Conservation (phyloP, 2,113 vertebrate species). For the Tragelaphus strepsiceros region DNA sequence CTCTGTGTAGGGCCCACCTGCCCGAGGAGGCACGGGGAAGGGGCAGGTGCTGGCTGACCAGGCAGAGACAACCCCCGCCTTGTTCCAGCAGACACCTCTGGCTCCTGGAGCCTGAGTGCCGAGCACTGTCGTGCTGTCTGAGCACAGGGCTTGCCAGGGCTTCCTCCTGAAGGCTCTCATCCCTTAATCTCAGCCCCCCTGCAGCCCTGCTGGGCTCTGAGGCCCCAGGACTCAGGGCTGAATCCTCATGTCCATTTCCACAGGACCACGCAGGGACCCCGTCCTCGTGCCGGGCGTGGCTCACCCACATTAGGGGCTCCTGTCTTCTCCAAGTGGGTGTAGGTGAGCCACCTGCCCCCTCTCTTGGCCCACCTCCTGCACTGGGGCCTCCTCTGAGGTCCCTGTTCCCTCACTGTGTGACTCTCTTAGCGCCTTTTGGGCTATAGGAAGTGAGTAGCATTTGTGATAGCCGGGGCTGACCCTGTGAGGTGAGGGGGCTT, state of each 20-base stretch:
- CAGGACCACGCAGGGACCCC: fast-evolving
- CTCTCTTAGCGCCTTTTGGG: not conserved
- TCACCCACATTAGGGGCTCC: not conserved
- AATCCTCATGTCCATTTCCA: no score
- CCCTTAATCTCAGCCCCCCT: fast-evolving
- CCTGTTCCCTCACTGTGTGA: not conserved
- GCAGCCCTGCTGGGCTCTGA: not conserved
- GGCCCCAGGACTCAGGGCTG: not conserved
- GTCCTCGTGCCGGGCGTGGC: fast-evolving
- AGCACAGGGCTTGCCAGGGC: not conserved
- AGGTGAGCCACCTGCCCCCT: not conserved
- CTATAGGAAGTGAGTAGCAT: not conserved
- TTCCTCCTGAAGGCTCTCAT: not conserved
- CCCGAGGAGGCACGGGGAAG: fast-evolving
- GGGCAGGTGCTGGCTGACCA: fast-evolving
- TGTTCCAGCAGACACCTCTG: fast-evolving
- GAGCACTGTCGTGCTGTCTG: fast-evolving
- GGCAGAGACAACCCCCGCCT: not conserved
- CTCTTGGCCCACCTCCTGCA: not conserved
- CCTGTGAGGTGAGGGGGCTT: not conserved
- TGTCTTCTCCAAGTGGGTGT: not conserved
- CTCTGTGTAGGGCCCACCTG: not conserved
- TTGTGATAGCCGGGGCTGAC: not conserved
- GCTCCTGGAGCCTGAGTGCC: not conserved
- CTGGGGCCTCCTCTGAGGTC: not conserved